Conservation (phyloP, 1,140 invertebrate genomes). For the Caerostris extrusa region DNA sequence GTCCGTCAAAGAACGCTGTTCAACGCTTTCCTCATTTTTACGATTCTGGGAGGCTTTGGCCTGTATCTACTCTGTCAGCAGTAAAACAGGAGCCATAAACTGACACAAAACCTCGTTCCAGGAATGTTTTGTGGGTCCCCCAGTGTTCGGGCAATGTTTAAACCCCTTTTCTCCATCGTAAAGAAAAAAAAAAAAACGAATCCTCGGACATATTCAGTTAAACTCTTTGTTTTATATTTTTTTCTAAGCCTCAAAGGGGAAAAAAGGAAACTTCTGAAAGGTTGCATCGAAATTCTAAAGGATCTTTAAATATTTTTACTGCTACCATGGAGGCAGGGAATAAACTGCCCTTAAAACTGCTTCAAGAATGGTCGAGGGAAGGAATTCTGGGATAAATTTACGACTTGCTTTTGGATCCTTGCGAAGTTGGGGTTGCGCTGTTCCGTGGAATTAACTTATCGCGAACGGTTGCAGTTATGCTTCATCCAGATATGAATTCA, state of each 20-base stretch:
- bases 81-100: slow-evolving; percentile 4
- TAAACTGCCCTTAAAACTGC: not conserved
- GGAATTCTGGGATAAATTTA: slow-evolving; percentile 5
- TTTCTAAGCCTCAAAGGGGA: not conserved
- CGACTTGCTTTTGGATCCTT: not conserved
- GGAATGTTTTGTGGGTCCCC: slow-evolving; percentile 10
- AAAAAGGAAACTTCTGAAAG: not conserved
- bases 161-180: not conserved
- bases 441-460: slow-evolving; percentile 18
- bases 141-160: not conserved
- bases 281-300: slow-evolving; percentile 29
- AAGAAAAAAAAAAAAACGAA: not conserved
- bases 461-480: slow-evolving; percentile 16
- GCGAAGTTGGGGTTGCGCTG: not conserved
- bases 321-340: not conserved
- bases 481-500: slow-evolving; percentile 28
- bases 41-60: not conserved
- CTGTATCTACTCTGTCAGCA: not conserved
- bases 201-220: slow-evolving; percentile 14
- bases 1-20: not conserved
- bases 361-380: not conserved
- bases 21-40: slow-evolving; percentile 1
- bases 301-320: not conserved
- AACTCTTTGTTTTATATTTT: not conserved
- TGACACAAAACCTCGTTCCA: slow-evolving; percentile 16